Conservation (phyloP, 2,797 vertebrate genomes). For the Platyrinchus mystaceus region DNA sequence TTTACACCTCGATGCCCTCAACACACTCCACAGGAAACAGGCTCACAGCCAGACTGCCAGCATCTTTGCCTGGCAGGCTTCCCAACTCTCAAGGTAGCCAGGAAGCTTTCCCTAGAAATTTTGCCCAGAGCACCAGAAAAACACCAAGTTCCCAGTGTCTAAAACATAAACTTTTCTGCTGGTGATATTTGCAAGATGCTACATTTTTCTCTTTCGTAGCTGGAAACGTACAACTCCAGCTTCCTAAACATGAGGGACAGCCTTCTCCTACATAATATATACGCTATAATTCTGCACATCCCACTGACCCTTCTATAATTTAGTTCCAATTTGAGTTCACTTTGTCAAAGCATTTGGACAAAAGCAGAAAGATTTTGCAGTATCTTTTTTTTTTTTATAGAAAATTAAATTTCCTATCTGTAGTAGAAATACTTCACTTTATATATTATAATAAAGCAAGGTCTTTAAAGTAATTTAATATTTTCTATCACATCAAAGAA, state of each 20-base stretch:
- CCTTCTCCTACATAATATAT: background rate
- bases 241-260: background rate
- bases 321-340: background rate
- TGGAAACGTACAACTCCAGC: background rate
- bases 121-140: background rate
- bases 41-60: background rate
- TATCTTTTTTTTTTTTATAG: background rate
- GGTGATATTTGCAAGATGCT: background rate
- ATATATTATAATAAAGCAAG: background rate
- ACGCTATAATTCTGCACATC: background rate
- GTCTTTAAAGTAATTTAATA: background rate
- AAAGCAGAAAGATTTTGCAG: background rate
- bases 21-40: background rate
- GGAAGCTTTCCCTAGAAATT: conserved; percentile 7
- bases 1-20: background rate
- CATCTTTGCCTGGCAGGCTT: background rate
- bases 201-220: background rate
- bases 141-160: background rate
- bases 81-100: background rate
- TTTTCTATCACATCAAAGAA: background rate
- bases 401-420: background rate
- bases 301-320: background rate
- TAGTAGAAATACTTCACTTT: background rate
- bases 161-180: background rate
- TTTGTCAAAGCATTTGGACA: background rate